A percentile compares a stretch with the other conserved stretches of the same genome.
Evolutionary conservation across 2,113 vertebrate genomes (phyloP).

Genomic region (Atrichornis clamosus): DNA sequence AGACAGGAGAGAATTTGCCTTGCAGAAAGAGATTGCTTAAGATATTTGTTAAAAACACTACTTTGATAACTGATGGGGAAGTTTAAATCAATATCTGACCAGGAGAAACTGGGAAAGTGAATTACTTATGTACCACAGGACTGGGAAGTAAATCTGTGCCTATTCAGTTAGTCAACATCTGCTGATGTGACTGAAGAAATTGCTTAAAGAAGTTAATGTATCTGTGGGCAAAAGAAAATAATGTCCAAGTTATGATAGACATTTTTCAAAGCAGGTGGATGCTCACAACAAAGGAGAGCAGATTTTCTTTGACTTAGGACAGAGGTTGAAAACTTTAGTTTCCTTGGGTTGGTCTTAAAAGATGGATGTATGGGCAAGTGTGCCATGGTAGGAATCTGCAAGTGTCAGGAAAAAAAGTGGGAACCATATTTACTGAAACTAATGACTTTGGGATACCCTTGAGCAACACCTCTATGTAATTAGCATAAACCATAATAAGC

Average conservation of each 20-base stretch:
- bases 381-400: not conserved
- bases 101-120: not conserved
- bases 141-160: not conserved
- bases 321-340: not conserved
- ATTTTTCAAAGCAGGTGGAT: not conserved
- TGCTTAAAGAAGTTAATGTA: not conserved
- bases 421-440: not conserved
- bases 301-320: not conserved
- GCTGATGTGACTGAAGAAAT: not conserved
- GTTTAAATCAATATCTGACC: not conserved
- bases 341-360: not conserved
- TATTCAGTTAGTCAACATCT: not conserved
- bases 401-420: not conserved
- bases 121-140: not conserved
- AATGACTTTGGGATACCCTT: not conserved
- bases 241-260: not conserved
- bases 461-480: not conserved
- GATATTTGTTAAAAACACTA: not conserved
- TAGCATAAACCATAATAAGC: not conserved
- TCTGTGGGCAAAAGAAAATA: not conserved
- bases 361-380: not conserved
- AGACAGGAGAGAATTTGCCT: not conserved
- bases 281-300: not conserved
- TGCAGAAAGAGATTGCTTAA: not conserved
- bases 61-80: not conserved